Conservation (phyloP, 2,113 vertebrate species). For the Climacteris rufus region DNA sequence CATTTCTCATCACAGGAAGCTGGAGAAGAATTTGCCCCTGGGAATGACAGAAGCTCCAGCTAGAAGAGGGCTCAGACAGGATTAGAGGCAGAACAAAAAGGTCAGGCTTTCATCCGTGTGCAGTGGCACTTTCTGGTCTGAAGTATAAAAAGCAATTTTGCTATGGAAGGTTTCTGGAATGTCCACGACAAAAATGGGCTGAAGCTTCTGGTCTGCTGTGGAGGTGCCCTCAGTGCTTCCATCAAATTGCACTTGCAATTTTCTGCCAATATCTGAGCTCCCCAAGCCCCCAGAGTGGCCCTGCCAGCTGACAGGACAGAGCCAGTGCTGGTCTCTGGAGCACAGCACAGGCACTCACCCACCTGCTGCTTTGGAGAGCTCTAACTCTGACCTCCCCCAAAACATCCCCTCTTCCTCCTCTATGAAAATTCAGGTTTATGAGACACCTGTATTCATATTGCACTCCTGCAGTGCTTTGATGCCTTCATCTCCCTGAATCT, state of each 20-base stretch:
- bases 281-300: neutral
- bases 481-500: neutral
- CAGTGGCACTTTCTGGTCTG: slow-evolving; percentile 30
- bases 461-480: neutral
- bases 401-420: neutral
- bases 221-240: neutral
- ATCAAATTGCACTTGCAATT: neutral
- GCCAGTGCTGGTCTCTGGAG: neutral
- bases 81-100: slow-evolving; percentile 33
- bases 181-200: neutral
- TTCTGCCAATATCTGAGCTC: neutral
- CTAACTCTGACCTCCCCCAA: neutral
- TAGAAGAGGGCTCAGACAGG: slow-evolving; percentile 53
- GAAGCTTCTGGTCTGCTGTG: neutral
- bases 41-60: slow-evolving; percentile 44
- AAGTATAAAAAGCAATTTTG: slow-evolving; percentile 31
- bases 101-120: neutral
- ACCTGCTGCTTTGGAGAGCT: neutral
- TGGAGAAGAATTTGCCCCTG: slow-evolving; percentile 50
- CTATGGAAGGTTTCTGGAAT: slow-evolving; percentile 43
- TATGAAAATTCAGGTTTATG: neutral
- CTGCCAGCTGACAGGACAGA: neutral
- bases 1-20: slow-evolving; percentile 42
- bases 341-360: neutral
- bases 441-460: neutral